A percentile compares a stretch with the other conserved stretches of the same genome.
phyloP scores from a whole-genome alignment of 1,140 invertebrate species.

The Drosophila bifasciata region DNA sequence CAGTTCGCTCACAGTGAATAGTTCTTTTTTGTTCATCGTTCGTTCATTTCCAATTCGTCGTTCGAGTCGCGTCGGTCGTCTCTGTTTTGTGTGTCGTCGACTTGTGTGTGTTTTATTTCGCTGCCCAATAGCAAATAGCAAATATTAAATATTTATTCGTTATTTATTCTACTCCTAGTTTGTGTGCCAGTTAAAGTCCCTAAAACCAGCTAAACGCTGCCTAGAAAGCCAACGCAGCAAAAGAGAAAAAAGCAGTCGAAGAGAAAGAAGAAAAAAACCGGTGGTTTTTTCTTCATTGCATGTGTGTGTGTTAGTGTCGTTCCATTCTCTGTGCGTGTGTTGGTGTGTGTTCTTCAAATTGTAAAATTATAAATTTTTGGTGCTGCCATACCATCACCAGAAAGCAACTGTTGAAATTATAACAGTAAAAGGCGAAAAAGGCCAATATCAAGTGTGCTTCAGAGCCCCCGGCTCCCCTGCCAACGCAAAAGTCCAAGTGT shows the following conservation, averaged over 20 bases:
- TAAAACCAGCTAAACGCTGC: constrained; percentile 44
- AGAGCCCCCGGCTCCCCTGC: constrained; percentile 17
- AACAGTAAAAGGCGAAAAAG: constrained; percentile 52
- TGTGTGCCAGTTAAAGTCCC: constrained; percentile 23
- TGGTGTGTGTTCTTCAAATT: constrained; percentile 69
- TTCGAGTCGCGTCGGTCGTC: no score
- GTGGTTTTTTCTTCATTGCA: constrained; percentile 65
- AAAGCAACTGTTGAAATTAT: no score
- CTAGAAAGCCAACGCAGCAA: constrained; percentile 46
- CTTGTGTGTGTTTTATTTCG: background rate
- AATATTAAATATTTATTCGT: constrained; percentile 34
- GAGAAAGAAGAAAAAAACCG: constrained; percentile 76
- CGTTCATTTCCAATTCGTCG: no score
- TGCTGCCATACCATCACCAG: constrained; percentile 45
- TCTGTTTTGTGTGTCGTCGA: no score
- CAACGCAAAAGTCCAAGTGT: constrained; percentile 59
- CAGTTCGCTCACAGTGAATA: no score
- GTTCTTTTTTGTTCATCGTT: no score
- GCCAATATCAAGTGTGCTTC: constrained; percentile 57
- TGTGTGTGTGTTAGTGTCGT: constrained; percentile 57
- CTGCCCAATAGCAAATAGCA: no score
- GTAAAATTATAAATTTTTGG: constrained; percentile 52
- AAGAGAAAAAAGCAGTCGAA: constrained; percentile 53
- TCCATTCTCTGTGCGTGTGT: constrained; percentile 41
- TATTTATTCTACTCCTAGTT: constrained; percentile 10